Evolutionary conservation across 1,140 invertebrate genomes (phyloP).

Genomic region (Nebria ingens): DNA sequence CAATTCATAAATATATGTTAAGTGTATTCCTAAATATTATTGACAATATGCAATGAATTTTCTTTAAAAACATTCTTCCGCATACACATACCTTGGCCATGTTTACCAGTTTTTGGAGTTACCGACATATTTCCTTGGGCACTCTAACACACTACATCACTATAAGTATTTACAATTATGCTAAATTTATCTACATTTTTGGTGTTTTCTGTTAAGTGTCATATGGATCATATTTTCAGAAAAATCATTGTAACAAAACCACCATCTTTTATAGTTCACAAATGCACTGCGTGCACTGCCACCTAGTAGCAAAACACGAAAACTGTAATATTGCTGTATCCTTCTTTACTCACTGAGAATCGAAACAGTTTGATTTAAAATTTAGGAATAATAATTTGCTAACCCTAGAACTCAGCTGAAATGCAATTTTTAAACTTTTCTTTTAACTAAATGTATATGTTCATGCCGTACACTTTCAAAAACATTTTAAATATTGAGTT

Average conservation of each 20-base stretch:
- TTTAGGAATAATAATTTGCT: no score
- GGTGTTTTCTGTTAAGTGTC: neutral
- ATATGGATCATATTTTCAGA: neutral
- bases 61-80: slow-evolving; percentile 7
- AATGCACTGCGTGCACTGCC: slow-evolving; percentile 1
- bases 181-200: slow-evolving; percentile 5
- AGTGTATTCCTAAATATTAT: slow-evolving; percentile 4
- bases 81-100: slow-evolving; percentile 23
- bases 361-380: no score
- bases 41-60: slow-evolving; percentile 9
- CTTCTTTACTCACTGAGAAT: no score
- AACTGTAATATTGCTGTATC: no score
- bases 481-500: no score
- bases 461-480: no score
- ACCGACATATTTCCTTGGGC: slow-evolving; percentile 19
- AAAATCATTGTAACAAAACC: neutral
- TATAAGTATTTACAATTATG: neutral
- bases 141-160: slow-evolving; percentile 4
- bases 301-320: no score
- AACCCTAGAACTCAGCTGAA: no score
- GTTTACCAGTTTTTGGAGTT: slow-evolving; percentile 24
- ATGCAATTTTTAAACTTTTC: no score
- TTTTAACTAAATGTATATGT: no score
- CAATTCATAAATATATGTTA: neutral
- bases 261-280: neutral